These are phyloP conservation scores for Idaea biselata DNA, from an alignment of 2,888 invertebrate genomes.

Conservation along the genomic window DNA sequence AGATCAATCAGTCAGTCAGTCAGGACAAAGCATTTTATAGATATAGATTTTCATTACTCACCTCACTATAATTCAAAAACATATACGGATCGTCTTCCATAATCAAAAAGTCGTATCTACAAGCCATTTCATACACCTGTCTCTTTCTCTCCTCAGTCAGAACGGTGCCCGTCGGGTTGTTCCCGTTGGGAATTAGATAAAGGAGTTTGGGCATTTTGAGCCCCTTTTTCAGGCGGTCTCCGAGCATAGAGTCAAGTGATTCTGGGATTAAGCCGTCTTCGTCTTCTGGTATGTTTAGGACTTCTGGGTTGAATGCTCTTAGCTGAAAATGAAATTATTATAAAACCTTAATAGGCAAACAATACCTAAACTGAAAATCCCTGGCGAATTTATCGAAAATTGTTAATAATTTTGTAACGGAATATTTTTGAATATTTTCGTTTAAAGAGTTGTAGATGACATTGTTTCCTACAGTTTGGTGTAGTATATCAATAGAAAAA, in stretches of 20 bases:
- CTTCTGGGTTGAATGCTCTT: constrained; percentile 83
- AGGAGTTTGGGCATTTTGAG: constrained; percentile 85
- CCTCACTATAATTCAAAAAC: constrained; percentile 86
- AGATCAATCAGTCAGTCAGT: too few relatives aligned
- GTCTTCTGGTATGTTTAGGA: constrained; percentile 86
- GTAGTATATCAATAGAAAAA: too few relatives aligned
- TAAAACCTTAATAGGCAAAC: not conserved
- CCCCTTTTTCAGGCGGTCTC: constrained; percentile 59
- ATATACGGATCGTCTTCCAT: constrained; percentile 92
- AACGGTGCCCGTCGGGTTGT: constrained; percentile 88
- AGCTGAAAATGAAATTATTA: constrained; percentile 73
- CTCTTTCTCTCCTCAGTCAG: constrained; percentile 83
- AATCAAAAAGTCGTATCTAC: constrained; percentile 88
- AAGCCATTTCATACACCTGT: constrained; percentile 87
- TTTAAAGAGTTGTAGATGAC: too few relatives aligned
- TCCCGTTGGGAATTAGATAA: constrained; percentile 88
- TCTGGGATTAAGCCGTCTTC: constrained; percentile 84
- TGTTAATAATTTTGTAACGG: too few relatives aligned
- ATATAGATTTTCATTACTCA: constrained; percentile 42
- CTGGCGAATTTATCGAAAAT: too few relatives aligned
- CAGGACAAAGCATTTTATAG: too few relatives aligned
- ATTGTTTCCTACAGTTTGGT: too few relatives aligned
- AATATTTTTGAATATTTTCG: too few relatives aligned
- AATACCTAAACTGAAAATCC: too few relatives aligned
- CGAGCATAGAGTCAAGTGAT: constrained; percentile 78